Conservation (phyloP, 2,113 vertebrate genomes). For the Burhinus oedicnemus region DNA sequence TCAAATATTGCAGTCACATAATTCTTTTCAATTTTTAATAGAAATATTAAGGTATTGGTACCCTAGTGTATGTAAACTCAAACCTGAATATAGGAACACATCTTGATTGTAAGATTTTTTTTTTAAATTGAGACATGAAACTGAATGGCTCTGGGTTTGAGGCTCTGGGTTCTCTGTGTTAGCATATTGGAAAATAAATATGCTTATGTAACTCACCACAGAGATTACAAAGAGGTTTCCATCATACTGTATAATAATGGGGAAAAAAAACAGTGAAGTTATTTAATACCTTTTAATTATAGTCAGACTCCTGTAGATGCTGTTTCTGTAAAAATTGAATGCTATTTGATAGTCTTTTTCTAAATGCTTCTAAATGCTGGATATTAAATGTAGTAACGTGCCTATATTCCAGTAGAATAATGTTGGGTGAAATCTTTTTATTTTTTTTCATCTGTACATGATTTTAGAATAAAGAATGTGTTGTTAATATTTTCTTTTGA, state of each 20-base stretch:
- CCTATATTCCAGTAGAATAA: neutral
- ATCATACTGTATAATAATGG: neutral
- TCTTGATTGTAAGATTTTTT: neutral
- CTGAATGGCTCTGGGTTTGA: neutral
- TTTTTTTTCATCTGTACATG: neutral
- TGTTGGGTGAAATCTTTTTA: neutral
- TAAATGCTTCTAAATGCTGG: neutral
- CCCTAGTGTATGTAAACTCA: neutral
- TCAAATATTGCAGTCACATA: neutral
- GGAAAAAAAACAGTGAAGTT: neutral
- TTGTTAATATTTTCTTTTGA: conserved; percentile 12
- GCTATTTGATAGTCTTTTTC: neutral
- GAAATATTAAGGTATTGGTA: neutral
- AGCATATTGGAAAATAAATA: neutral
- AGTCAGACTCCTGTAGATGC: neutral
- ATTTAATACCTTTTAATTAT: neutral
- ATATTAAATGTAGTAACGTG: neutral
- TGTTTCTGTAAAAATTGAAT: neutral
- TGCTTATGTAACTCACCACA: neutral
- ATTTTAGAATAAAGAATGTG: neutral
- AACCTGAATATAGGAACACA: neutral
- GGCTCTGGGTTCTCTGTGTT: neutral
- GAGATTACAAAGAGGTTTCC: neutral
- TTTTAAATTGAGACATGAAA: neutral
- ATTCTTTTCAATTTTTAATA: neutral